A percentile compares a stretch with the other conserved stretches of the same genome.
Evolutionary conservation across 2,113 vertebrate species (phyloP).

Genomic region (Felis chaus): DNA sequence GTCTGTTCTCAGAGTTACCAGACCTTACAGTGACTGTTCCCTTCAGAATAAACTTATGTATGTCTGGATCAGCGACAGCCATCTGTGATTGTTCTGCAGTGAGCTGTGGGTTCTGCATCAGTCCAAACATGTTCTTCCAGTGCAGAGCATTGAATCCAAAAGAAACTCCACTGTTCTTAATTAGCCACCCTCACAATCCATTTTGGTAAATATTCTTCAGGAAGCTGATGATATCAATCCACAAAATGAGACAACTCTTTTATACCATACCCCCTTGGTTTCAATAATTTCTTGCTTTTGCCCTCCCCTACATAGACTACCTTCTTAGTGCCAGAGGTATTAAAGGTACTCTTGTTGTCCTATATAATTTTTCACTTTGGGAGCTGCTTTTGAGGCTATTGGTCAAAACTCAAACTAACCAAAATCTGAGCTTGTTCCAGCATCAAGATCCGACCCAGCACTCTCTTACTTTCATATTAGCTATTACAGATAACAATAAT

Average conservation of each 20-base stretch:
- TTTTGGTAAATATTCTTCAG: neutral
- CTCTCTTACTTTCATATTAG: neutral
- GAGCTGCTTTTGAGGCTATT: neutral
- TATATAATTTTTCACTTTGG: neutral
- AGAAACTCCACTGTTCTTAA: neutral
- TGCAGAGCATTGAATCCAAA: neutral
- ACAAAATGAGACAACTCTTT: neutral
- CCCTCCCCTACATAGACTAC: neutral
- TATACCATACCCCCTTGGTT: neutral
- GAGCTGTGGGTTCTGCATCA: neutral
- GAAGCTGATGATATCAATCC: neutral
- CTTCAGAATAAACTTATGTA: neutral
- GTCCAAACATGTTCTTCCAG: neutral
- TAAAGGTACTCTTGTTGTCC: neutral
- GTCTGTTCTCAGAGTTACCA: neutral
- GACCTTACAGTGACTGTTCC: neutral
- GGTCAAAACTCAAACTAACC: neutral
- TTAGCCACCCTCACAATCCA: neutral
- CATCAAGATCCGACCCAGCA: neutral
- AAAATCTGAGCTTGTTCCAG: neutral
- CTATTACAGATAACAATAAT: neutral
- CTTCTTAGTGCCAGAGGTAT: neutral
- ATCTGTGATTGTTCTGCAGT: neutral
- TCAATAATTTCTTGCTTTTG: neutral
- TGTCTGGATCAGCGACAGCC: neutral